Conservation (phyloP, 2,888 invertebrate genomes). For the Dicycla oo region DNA sequence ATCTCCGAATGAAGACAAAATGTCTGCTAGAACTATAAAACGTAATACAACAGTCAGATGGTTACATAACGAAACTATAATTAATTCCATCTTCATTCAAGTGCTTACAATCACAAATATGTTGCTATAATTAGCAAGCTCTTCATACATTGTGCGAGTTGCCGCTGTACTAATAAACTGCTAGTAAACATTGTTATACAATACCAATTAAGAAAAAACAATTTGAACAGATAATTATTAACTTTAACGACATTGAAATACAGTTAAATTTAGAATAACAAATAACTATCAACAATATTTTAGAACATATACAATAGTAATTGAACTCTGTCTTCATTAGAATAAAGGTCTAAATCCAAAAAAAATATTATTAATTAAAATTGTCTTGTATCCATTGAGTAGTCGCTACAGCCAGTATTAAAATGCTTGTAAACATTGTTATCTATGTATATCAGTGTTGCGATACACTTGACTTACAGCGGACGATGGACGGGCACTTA, state of each 20-base stretch:
- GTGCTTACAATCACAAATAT: slow-evolving; percentile 24
- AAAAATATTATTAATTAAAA: neutral
- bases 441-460: slow-evolving; percentile 54
- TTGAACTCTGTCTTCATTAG: accelerated
- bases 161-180: slow-evolving; percentile 20
- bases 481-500: slow-evolving; percentile 8
- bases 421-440: slow-evolving; percentile 40
- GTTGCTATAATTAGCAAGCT: slow-evolving; percentile 27
- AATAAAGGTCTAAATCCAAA: neutral
- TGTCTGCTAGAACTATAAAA: slow-evolving; percentile 4
- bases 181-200: slow-evolving; percentile 34
- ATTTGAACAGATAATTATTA: neutral
- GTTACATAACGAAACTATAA: slow-evolving; percentile 44
- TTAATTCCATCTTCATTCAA: slow-evolving; percentile 49
- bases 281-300: neutral
- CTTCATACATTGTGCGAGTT: slow-evolving; percentile 7
- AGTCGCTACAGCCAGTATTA: neutral
- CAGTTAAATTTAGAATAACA: slow-evolving; percentile 11
- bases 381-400: slow-evolving; percentile 16
- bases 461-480: slow-evolving; percentile 54
- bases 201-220: slow-evolving; percentile 2
- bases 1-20: neutral
- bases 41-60: slow-evolving; percentile 6
- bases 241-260: accelerated
- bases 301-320: neutral